phyloP scores from a whole-genome alignment of 30 jellyfish, hydroid and myxozoan species.

The Aurelia coerulea region DNA sequence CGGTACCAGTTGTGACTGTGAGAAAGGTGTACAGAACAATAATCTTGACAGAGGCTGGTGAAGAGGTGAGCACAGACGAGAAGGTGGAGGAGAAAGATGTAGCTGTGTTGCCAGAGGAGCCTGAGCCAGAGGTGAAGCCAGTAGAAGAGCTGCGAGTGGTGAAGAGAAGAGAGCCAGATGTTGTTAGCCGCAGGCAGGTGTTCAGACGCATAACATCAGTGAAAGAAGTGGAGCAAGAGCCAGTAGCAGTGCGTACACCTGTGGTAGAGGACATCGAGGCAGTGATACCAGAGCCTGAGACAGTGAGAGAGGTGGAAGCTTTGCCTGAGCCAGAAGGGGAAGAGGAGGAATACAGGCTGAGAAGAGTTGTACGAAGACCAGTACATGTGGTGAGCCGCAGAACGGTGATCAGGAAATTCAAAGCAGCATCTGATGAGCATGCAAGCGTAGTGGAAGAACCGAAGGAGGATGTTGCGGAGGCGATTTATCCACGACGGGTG shows the following conservation, averaged over 20 bases:
- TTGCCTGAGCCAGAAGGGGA: conserved; percentile 41
- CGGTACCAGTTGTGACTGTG: conserved; percentile 86
- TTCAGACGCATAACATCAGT: not conserved
- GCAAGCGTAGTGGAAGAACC: not conserved
- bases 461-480: conserved; percentile 41
- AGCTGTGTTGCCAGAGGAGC: conserved; percentile 7
- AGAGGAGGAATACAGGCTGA: not conserved
- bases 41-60: conserved; percentile 50
- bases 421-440: no score
- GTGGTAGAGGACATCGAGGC: not conserved
- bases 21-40: conserved; percentile 82
- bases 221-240: conserved; percentile 6
- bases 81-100: conserved; percentile 47
- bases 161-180: conserved; percentile 18
- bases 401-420: no score
- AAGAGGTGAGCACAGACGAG: conserved; percentile 44
- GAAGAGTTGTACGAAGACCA: no score
- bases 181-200: conserved; percentile 25
- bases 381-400: no score
- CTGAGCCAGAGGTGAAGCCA: conserved; percentile 1
- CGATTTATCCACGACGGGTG: conserved; percentile 54
- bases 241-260: not conserved
- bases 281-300: not conserved
- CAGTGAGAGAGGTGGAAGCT: not conserved
- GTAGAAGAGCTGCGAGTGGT: conserved; percentile 51